Base-by-base conservation (phyloP, 1,140 invertebrate genomes). In the Geopemphigus sp. region DNA sequence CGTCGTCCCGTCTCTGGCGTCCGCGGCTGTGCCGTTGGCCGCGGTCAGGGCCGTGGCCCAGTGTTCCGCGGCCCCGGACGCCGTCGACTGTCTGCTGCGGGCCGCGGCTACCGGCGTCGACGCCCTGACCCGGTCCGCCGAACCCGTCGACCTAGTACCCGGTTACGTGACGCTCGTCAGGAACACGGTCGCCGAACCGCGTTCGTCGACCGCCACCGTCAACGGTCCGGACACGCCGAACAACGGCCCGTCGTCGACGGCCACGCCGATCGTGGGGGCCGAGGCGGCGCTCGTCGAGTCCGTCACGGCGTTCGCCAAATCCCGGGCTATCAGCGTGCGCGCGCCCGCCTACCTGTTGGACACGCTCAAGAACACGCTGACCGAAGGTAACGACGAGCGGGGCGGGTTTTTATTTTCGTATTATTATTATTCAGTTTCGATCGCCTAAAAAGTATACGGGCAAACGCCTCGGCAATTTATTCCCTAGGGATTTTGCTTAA, bases 361-460 rank as follows among this genome's bases (percentile, higher is more conserved):
- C 1, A 61, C 73, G 29, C 32, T 76, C 29, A 76, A 76, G 15
- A 45, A 8, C 29, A 59, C 73, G 1, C 15, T 76, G 12, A 61
- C 24, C 32, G 54, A 76, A 76, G 73, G 73, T 76, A 76, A 45
- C n/a, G n/a, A n/a, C n/a, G n/a, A n/a, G n/a, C n/a, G n/a, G n/a
- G n/a, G n/a, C n/a, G n/a, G n/a, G n/a, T n/a, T n/a, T n/a, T n/a
- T n/a, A n/a, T n/a, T n/a, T n/a, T n/a, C n/a, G n/a, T n/a, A n/a
- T n/a, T n/a, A n/a, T n/a, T n/a, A n/a, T n/a, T n/a, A n/a, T n/a
- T n/a, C n/a, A n/a, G n/a, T n/a, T n/a, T n/a, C n/a, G n/a, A n/a
- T n/a, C n/a, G n/a, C n/a, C n/a, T n/a, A n/a, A n/a, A n/a, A n/a
- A n/a, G n/a, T n/a, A n/a, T n/a, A n/a, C n/a, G n/a, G n/a, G n/a